These are phyloP conservation scores for Ciconia stormi DNA, from an alignment of 2,113 vertebrate species.

Conservation along the genomic window DNA sequence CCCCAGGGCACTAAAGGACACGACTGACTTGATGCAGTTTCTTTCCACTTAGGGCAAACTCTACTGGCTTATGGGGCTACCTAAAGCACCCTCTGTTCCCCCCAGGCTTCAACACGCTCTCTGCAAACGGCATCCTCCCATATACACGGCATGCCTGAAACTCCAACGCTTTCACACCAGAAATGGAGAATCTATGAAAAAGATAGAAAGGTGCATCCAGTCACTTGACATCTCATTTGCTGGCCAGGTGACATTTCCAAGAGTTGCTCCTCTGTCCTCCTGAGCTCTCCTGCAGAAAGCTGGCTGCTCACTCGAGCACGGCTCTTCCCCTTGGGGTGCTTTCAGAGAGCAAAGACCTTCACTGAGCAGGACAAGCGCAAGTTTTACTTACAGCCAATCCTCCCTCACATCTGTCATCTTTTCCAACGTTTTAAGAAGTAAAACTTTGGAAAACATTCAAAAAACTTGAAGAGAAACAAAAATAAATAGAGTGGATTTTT, in stretches of 20 bases:
- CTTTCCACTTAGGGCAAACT: neutral
- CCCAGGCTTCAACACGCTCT: neutral
- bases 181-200: neutral
- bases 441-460: neutral
- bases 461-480: neutral
- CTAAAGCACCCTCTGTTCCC: neutral
- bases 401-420: neutral
- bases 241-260: neutral
- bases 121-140: neutral
- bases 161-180: neutral
- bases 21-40: rapidly evolving
- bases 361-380: neutral
- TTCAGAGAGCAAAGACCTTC: neutral
- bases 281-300: neutral
- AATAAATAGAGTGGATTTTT: neutral
- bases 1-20: neutral
- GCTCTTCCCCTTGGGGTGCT: neutral
- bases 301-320: rapidly evolving
- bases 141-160: neutral
- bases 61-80: neutral
- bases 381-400: neutral
- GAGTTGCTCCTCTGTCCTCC: neutral
- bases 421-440: neutral
- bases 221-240: neutral
- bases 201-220: neutral